phyloP scores from a whole-genome alignment of 1,140 invertebrate species.

The Neodiprion fabricii region DNA sequence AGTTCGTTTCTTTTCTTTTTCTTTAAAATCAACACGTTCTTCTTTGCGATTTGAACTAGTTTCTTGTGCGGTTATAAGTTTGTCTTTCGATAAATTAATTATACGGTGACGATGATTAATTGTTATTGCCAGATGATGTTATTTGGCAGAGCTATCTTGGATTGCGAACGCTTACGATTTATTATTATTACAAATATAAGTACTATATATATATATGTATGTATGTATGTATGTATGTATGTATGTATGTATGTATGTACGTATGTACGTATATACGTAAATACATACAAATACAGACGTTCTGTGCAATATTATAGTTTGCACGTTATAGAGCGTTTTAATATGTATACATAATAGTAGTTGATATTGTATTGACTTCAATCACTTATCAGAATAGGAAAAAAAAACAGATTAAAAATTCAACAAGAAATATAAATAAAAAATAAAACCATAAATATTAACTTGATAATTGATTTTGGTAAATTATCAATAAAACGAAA shows the following conservation, averaged over 20 bases:
- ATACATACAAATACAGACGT: too few species aligned
- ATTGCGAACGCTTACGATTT: slow-evolving; percentile 30
- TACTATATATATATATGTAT: slow-evolving; percentile 17
- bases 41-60: too few species aligned
- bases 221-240: too few species aligned
- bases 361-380: not conserved
- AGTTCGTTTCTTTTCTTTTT: slow-evolving; percentile 14
- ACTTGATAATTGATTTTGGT: not conserved
- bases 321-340: not conserved
- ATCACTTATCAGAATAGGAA: not conserved
- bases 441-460: not conserved
- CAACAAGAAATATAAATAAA: not conserved
- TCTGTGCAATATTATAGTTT: slow-evolving; percentile 3
- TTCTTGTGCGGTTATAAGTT: too few species aligned
- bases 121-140: slow-evolving; percentile 40
- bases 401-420: not conserved
- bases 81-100: too few species aligned
- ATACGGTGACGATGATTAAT: too few species aligned
- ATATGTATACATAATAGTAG: not conserved
- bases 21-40: not conserved
- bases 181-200: slow-evolving; percentile 26
- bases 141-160: slow-evolving; percentile 35
- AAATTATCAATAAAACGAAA: slow-evolving; percentile 1
- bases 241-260: too few species aligned
- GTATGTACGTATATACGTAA: too few species aligned